Evolutionary conservation across 2,888 invertebrate species (phyloP).

Genomic region (Eurytoma adleriae): DNA sequence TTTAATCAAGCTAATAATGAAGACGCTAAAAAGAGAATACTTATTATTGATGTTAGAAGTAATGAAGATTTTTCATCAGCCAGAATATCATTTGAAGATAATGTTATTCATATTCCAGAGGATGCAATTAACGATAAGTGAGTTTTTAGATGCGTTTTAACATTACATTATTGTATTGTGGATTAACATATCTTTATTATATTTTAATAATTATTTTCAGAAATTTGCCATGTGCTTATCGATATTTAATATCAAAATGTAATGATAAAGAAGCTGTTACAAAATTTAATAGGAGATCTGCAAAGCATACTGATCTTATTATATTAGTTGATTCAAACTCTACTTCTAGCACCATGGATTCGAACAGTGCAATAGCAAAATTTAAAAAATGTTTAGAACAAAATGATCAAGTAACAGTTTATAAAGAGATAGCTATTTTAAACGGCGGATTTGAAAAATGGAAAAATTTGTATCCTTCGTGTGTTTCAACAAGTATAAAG

Average conservation of each 20-base stretch:
- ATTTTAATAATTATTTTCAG: slow-evolving; percentile 24
- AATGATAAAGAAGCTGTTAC: slow-evolving; percentile 4
- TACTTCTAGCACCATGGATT: slow-evolving; percentile 65
- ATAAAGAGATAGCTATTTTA: slow-evolving; percentile 83
- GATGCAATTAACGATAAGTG: slow-evolving; percentile 85
- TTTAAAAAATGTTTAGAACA: slow-evolving; percentile 73
- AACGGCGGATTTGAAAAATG: slow-evolving; percentile 90
- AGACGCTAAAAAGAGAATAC: slow-evolving; percentile 74
- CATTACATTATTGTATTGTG: not conserved
- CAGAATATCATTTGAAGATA: slow-evolving; percentile 81
- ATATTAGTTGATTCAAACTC: slow-evolving; percentile 87
- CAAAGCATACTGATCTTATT: slow-evolving; percentile 78
- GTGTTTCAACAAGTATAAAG: slow-evolving; percentile 77
- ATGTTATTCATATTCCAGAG: slow-evolving; percentile 84
- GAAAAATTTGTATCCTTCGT: slow-evolving; percentile 86
- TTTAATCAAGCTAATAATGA: slow-evolving; percentile 79
- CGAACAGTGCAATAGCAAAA: slow-evolving; percentile 55
- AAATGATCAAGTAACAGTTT: slow-evolving; percentile 87
- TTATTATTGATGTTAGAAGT: slow-evolving; percentile 87
- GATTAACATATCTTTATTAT: too few relatives aligned
- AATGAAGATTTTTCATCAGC: slow-evolving; percentile 82
- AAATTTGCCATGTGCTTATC: not conserved
- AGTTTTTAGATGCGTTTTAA: slow-evolving; percentile 59
- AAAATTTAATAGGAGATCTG: slow-evolving; percentile 29
- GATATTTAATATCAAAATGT: not conserved